Percentiles rank a stretch among this genome's conserved stretches.
Conservation (phyloP, 2,797 vertebrate genomes). For the Acomys russatus region DNA sequence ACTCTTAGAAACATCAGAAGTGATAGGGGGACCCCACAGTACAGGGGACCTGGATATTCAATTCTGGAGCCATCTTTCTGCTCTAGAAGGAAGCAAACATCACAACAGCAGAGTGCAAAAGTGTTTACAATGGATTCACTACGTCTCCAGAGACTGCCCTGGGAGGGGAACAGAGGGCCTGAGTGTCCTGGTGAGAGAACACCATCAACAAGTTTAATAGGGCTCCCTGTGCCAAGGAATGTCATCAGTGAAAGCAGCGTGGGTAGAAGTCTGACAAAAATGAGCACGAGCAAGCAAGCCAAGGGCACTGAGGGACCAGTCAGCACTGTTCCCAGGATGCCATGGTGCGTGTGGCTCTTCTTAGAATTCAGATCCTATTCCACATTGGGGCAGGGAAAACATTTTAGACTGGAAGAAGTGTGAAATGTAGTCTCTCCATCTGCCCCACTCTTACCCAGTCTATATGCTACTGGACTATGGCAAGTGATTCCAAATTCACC, state of each 20-base stretch:
- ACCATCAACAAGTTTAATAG: neutral
- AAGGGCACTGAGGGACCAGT: neutral
- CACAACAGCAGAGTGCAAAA: neutral
- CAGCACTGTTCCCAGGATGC: neutral
- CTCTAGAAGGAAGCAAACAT: neutral
- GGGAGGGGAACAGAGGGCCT: neutral
- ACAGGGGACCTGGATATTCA: neutral
- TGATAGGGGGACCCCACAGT: neutral
- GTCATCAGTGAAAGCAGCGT: neutral
- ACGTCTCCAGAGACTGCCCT: constrained; percentile 29
- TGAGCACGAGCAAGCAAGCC: neutral
- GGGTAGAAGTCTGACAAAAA: neutral
- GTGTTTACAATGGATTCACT: neutral
- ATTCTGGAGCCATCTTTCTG: neutral
- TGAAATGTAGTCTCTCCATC: neutral
- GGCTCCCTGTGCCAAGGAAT: neutral
- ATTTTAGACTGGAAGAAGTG: neutral
- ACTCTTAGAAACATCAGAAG: neutral
- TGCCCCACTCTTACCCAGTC: neutral
- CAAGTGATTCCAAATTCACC: neutral
- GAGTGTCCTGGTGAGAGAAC: neutral
- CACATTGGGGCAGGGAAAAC: neutral
- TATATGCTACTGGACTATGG: neutral
- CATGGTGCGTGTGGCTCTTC: neutral
- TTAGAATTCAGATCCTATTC: neutral